Evolutionary conservation across 1,140 invertebrate species (phyloP).

Genomic region (Drosophila neocordata): DNA sequence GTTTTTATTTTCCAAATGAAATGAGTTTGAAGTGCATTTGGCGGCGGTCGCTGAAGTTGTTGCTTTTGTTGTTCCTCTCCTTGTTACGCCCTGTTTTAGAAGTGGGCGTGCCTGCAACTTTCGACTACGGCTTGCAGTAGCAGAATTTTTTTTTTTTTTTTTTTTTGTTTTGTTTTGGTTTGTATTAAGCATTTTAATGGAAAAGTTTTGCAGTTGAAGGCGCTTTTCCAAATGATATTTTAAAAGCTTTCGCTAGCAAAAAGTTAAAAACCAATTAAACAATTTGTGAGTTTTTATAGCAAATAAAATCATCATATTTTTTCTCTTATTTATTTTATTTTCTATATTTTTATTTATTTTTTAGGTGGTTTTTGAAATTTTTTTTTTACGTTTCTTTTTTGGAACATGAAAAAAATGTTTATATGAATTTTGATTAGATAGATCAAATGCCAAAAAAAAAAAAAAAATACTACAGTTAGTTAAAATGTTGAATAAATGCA

Average conservation of each 20-base stretch:
- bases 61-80: slow-evolving; percentile 36
- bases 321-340: too few species aligned
- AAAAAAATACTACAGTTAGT: too few species aligned
- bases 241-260: slow-evolving; percentile 65
- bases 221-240: slow-evolving; percentile 75
- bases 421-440: background rate
- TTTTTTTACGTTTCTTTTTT: background rate
- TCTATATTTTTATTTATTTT: slow-evolving; percentile 4
- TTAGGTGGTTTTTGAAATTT: slow-evolving; percentile 19
- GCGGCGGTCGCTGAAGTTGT: slow-evolving; percentile 54
- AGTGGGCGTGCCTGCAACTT: slow-evolving; percentile 66
- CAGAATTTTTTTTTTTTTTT: slow-evolving; percentile 21
- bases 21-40: slow-evolving; percentile 81
- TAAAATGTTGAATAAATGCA: too few species aligned
- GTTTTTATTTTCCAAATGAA: slow-evolving; percentile 81
- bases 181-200: slow-evolving; percentile 76
- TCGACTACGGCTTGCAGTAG: slow-evolving; percentile 35
- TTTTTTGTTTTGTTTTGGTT: slow-evolving; percentile 25
- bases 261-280: slow-evolving; percentile 58
- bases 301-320: slow-evolving; percentile 13
- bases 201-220: slow-evolving; percentile 78
- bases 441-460: too few species aligned
- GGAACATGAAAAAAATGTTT: background rate
- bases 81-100: slow-evolving; percentile 54
- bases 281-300: slow-evolving; percentile 48